Conservation (phyloP, 2,888 invertebrate species). For the Thymelicus lineola region DNA sequence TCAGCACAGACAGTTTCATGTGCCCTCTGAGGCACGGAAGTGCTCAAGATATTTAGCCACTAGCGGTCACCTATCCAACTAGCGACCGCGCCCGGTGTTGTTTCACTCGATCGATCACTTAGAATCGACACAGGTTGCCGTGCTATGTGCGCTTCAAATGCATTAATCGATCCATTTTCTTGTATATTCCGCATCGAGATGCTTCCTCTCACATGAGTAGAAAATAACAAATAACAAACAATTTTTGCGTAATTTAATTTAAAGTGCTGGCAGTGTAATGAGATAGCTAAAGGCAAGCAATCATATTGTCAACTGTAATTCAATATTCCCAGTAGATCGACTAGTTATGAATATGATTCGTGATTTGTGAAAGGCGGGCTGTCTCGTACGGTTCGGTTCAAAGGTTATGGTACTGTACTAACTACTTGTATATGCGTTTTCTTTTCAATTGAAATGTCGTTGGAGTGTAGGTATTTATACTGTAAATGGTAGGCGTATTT, state of each 20-base stretch:
- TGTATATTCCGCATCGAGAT: too few relatives aligned
- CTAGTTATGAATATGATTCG: slow-evolving; percentile 25
- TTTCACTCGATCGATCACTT: too few relatives aligned
- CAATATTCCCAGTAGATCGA: slow-evolving; percentile 26
- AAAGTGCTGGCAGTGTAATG: slow-evolving; percentile 9
- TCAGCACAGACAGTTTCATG: too few relatives aligned
- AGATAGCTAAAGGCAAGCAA: slow-evolving; percentile 9
- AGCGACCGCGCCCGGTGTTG: too few relatives aligned
- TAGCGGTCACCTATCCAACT: too few relatives aligned
- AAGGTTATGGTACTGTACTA: slow-evolving; percentile 4
- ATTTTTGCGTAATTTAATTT: slow-evolving; percentile 5
- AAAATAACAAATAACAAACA: background rate
- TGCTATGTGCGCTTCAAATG: too few relatives aligned
- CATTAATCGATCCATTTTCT: too few relatives aligned
- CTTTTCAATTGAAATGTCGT: slow-evolving; percentile 4
- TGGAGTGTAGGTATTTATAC: slow-evolving; percentile 1
- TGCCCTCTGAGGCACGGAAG: too few relatives aligned
- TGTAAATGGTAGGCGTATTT: slow-evolving; percentile 5
- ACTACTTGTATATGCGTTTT: too few relatives aligned
- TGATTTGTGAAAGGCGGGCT: slow-evolving; percentile 24
- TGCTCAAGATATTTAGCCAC: too few relatives aligned
- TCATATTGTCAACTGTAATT: slow-evolving; percentile 36
- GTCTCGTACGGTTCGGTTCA: slow-evolving; percentile 11
- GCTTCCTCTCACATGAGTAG: too few relatives aligned
- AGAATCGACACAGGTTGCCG: too few relatives aligned